phyloP scores from a whole-genome alignment of 2,797 vertebrate species.

The Chiloscyllium punctatum region DNA sequence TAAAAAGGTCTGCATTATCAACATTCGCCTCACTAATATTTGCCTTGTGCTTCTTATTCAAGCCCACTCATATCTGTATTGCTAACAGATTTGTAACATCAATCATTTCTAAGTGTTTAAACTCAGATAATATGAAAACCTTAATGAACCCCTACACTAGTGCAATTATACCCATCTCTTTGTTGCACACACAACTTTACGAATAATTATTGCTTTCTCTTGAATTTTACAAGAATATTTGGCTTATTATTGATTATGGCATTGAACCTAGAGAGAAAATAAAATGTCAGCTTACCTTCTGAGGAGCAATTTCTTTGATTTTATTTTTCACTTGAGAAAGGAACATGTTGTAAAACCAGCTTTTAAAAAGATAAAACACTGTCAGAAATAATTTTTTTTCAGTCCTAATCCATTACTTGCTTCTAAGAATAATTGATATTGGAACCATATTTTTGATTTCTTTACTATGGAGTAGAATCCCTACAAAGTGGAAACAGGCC shows the following conservation, averaged over 20 bases:
- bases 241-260: neutral
- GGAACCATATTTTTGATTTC: neutral
- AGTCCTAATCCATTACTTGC: neutral
- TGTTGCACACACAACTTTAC: neutral
- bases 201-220: neutral
- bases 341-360: constrained; percentile 21
- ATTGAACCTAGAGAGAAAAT: neutral
- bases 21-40: neutral
- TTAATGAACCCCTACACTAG: neutral
- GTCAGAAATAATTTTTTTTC: neutral
- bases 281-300: neutral
- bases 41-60: neutral
- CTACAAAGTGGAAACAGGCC: no score
- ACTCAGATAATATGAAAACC: neutral
- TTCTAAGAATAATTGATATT: neutral
- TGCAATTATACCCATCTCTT: neutral
- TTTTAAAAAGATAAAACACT: neutral
- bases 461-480: neutral
- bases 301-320: neutral
- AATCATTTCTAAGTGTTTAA: neutral
- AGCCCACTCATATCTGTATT: neutral
- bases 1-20: neutral
- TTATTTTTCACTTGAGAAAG: neutral
- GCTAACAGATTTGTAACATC: neutral
- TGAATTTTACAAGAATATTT: no score